These are phyloP conservation scores for Dendrocopos noguchii DNA, from an alignment of 2,113 vertebrate genomes.

Conservation along the genomic window DNA sequence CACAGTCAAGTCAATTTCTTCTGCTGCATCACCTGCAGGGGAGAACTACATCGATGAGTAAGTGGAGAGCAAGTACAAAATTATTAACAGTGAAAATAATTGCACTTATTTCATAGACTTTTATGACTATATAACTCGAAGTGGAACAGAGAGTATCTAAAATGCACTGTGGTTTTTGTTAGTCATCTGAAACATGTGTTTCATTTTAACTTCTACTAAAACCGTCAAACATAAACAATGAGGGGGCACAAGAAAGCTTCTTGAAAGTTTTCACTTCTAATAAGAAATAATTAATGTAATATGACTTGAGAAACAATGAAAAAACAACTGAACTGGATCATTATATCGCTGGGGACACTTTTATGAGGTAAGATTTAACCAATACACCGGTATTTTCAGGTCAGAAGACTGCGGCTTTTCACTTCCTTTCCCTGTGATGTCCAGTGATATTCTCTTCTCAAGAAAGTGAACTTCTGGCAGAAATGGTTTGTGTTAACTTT, in stretches of 20 bases:
- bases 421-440: neutral
- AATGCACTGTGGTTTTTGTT: neutral
- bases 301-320: neutral
- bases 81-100: conserved; percentile 2
- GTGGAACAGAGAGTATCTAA: neutral
- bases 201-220: neutral
- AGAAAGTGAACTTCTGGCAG: neutral
- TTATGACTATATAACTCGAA: neutral
- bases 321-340: neutral
- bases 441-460: neutral
- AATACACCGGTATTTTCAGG: neutral
- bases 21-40: conserved; percentile 79
- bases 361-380: neutral
- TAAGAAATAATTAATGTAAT: neutral
- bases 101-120: neutral
- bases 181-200: conserved; percentile 16
- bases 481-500: neutral
- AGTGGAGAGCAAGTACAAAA: neutral
- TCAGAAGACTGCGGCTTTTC: neutral
- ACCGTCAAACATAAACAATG: neutral
- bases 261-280: neutral
- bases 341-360: neutral
- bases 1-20: conserved; percentile 84
- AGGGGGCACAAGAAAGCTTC: neutral
- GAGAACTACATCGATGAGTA: neutral